Percentiles rank a stretch among this genome's conserved stretches.
Evolutionary conservation across 2,797 vertebrate species (phyloP).

Genomic region (Garrulus glandarius): DNA sequence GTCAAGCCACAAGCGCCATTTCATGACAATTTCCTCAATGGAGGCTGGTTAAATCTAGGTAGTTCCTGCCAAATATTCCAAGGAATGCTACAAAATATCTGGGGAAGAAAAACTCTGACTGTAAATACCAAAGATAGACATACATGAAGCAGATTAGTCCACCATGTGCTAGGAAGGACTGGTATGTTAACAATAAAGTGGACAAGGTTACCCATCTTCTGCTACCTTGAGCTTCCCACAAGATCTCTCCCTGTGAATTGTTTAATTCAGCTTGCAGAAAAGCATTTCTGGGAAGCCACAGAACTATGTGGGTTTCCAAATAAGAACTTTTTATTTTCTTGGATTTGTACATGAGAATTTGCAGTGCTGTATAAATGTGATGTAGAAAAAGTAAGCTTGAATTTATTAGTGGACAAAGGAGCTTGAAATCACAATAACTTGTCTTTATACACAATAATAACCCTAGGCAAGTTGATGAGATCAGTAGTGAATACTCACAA

Average conservation of each 20-base stretch:
- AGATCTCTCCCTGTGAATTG: neutral
- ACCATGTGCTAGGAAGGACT: neutral
- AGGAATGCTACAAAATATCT: neutral
- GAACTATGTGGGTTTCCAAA: neutral
- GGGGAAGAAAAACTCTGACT: neutral
- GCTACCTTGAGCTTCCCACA: neutral
- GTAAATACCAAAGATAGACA: neutral
- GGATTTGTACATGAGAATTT: neutral
- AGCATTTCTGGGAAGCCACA: accelerated
- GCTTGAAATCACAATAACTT: neutral
- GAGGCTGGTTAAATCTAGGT: neutral
- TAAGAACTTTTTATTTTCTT: neutral
- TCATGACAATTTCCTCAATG: neutral
- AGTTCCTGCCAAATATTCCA: neutral
- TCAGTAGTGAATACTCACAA: neutral
- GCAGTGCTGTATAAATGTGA: neutral
- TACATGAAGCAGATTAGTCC: accelerated
- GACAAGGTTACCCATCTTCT: neutral
- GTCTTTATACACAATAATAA: neutral
- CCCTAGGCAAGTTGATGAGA: neutral
- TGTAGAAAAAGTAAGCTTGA: neutral
- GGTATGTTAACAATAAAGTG: neutral
- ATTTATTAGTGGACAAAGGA: neutral
- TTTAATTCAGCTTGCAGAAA: neutral
- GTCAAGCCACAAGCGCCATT: neutral